Evolutionary conservation across 2,113 vertebrate genomes (phyloP).

Genomic region (Heterotilapia buettikoferi): DNA sequence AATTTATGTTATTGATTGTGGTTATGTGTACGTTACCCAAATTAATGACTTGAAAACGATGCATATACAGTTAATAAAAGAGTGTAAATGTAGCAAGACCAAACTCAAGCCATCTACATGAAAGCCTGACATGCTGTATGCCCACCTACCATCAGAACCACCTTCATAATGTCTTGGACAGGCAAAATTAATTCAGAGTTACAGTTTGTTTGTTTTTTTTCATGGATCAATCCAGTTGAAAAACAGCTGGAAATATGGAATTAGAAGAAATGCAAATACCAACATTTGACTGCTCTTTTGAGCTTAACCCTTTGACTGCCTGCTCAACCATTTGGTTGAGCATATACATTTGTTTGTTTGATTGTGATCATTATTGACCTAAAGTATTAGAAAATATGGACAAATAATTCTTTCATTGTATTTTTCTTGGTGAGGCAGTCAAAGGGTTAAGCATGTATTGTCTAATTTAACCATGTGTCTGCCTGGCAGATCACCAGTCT

Average conservation of each 20-base stretch:
- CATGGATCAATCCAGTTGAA: background rate
- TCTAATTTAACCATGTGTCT: background rate
- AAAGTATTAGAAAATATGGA: too few relatives aligned
- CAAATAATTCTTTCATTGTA: too few relatives aligned
- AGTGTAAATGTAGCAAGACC: background rate
- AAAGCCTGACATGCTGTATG: background rate
- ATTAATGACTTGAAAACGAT: background rate
- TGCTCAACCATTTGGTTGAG: too few relatives aligned
- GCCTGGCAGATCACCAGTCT: background rate
- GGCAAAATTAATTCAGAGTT: background rate
- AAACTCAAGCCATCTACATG: background rate
- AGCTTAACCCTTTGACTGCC: too few relatives aligned
- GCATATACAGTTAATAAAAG: background rate
- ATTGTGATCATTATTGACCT: too few relatives aligned
- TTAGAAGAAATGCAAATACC: background rate
- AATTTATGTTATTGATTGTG: background rate
- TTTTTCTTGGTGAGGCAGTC: too few relatives aligned
- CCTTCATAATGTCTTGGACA: background rate
- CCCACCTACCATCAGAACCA: background rate
- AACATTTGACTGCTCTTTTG: background rate
- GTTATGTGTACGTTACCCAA: background rate
- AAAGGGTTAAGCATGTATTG: fast-evolving
- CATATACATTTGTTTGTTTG: too few relatives aligned
- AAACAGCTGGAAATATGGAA: background rate
- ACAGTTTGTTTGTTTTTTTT: background rate